Conservation (phyloP, 2,113 vertebrate genomes). For the Euleptes europaea region DNA sequence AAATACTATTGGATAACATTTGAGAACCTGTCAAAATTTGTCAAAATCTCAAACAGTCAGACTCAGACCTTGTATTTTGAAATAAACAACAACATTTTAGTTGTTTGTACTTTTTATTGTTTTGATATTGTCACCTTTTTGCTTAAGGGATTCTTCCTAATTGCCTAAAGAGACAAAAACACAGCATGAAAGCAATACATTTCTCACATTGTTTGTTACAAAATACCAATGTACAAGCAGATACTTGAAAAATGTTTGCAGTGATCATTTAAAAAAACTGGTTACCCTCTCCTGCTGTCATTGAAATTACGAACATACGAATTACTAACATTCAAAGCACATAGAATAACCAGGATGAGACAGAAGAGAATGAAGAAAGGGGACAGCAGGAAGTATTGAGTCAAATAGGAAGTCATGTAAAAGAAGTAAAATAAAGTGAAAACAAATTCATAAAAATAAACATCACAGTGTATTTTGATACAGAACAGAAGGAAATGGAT, state of each 20-base stretch:
- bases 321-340: background rate
- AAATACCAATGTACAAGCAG: background rate
- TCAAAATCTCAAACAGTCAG: too few relatives aligned
- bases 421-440: background rate
- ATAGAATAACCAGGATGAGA: background rate
- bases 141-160: too few relatives aligned
- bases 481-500: conserved; percentile 20
- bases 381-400: background rate
- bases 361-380: background rate
- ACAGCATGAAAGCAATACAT: too few relatives aligned
- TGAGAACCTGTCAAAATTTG: too few relatives aligned
- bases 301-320: background rate
- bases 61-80: background rate
- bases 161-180: too few relatives aligned
- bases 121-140: too few relatives aligned
- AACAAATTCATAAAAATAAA: background rate
- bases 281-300: too few relatives aligned
- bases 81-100: background rate
- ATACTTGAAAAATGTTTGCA: background rate
- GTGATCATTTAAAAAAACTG: background rate
- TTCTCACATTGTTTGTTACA: too few relatives aligned
- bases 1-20: too few relatives aligned
- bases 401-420: background rate
- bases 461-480: background rate
- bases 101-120: background rate